Evolutionary conservation across 2,113 vertebrate genomes (phyloP).

Genomic region (Nyctereutes procyonoides): DNA sequence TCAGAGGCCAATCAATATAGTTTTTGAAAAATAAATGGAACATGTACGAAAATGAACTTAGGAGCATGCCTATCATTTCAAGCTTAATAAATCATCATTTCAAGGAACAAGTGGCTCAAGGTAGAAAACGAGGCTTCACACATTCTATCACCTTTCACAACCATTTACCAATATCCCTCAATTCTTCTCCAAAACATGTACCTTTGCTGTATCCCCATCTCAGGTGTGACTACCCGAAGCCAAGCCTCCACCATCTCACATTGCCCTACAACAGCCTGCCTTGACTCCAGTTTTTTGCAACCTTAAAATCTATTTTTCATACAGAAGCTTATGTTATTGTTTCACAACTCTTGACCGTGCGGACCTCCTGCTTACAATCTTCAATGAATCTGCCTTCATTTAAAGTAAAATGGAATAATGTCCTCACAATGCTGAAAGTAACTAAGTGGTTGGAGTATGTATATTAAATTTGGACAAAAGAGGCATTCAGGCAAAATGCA

Average conservation of each 20-base stretch:
- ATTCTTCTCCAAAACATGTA: background rate
- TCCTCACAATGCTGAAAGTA: background rate
- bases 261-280: fast-evolving
- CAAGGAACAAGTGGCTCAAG: background rate
- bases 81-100: background rate
- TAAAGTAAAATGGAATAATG: background rate
- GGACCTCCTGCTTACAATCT: background rate
- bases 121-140: background rate
- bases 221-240: background rate
- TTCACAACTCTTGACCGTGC: background rate
- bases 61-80: background rate
- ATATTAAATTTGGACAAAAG: background rate
- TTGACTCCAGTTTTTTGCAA: background rate
- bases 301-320: background rate
- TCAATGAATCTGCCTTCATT: background rate
- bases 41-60: background rate
- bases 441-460: background rate
- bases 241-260: background rate
- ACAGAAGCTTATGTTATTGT: background rate
- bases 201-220: background rate
- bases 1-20: background rate
- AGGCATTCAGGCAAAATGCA: background rate
- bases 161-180: background rate
- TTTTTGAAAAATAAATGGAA: background rate
- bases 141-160: background rate